These are phyloP conservation scores for Notarius lentiginosus DNA, from an alignment of 2,113 vertebrate genomes.

Conservation along the genomic window DNA sequence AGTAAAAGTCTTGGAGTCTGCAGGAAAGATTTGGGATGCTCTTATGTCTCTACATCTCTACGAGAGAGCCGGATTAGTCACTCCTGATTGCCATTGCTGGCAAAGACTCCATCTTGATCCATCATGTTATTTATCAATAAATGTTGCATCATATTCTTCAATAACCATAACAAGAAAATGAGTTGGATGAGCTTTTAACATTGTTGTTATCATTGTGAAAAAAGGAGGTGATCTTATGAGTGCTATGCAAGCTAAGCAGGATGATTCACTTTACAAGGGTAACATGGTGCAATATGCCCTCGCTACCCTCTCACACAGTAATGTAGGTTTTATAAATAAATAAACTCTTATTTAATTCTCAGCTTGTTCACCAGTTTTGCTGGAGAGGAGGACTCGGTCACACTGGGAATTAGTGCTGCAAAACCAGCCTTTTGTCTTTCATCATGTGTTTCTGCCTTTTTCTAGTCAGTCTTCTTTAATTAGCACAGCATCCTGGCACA, in stretches of 20 bases:
- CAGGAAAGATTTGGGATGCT: conserved; percentile 21
- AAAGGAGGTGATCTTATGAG: neutral
- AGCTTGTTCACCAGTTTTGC: neutral
- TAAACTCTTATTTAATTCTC: neutral
- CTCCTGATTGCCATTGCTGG: conserved; percentile 35
- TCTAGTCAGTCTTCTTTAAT: conserved; percentile 35
- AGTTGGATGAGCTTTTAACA: neutral
- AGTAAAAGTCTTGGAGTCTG: conserved; percentile 20
- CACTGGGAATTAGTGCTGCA: conserved; percentile 39
- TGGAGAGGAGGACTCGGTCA: conserved; percentile 21
- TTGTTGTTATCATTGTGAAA: neutral
- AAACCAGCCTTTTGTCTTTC: conserved; percentile 33
- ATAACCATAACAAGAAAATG: neutral
- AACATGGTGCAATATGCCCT: conserved; percentile 16
- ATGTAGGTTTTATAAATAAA: conserved; percentile 27
- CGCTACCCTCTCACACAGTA: neutral
- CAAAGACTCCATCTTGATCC: conserved; percentile 20
- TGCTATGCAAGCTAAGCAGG: neutral
- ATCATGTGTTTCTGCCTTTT: conserved; percentile 4
- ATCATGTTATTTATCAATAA: conserved; percentile 9
- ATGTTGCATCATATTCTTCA: neutral
- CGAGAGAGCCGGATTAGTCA: conserved; percentile 20
- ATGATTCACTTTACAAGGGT: neutral
- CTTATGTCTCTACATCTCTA: neutral
- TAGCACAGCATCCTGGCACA: neutral